phyloP scores from a whole-genome alignment of 2,797 vertebrate species.

The Simalia tracyae region DNA sequence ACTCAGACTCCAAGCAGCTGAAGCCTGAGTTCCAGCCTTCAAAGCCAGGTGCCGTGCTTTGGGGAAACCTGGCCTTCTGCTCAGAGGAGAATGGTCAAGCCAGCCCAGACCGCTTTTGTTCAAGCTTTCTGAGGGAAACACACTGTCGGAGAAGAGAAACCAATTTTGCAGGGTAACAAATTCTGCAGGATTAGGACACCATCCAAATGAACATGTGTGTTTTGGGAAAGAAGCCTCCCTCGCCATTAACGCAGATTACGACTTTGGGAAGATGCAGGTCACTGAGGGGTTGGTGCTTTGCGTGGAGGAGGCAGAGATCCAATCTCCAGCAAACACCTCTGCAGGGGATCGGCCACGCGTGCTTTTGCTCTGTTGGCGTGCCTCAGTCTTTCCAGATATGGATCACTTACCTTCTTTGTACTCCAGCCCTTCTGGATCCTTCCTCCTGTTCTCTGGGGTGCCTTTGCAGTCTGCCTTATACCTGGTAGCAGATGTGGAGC shows the following conservation, averaged over 20 bases:
- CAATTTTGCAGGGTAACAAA: not conserved
- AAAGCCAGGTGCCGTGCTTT: not conserved
- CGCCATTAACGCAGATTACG: not conserved
- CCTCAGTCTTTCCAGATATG: constrained; percentile 40
- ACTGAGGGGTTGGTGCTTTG: not conserved
- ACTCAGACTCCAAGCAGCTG: not conserved
- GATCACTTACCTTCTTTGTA: not conserved
- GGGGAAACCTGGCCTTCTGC: not conserved
- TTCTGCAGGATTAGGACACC: constrained; percentile 55
- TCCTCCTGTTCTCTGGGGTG: not conserved
- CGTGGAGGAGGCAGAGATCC: rapidly evolving
- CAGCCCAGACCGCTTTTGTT: constrained; percentile 1
- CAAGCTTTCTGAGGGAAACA: constrained; percentile 12
- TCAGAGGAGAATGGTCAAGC: not conserved
- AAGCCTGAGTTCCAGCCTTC: not conserved
- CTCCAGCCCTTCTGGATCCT: constrained; percentile 4
- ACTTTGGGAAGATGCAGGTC: not conserved
- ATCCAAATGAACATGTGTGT: not conserved
- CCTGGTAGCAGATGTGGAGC: constrained; percentile 46
- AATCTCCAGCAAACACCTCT: constrained; percentile 17
- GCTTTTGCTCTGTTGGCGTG: not conserved
- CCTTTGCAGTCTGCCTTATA: constrained; percentile 41
- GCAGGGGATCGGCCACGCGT: not conserved
- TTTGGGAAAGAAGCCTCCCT: not conserved
- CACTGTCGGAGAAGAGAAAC: rapidly evolving